These are phyloP conservation scores for Gymnoscelis rufifasciata DNA, from an alignment of 2,888 invertebrate species.

Conservation along the genomic window DNA sequence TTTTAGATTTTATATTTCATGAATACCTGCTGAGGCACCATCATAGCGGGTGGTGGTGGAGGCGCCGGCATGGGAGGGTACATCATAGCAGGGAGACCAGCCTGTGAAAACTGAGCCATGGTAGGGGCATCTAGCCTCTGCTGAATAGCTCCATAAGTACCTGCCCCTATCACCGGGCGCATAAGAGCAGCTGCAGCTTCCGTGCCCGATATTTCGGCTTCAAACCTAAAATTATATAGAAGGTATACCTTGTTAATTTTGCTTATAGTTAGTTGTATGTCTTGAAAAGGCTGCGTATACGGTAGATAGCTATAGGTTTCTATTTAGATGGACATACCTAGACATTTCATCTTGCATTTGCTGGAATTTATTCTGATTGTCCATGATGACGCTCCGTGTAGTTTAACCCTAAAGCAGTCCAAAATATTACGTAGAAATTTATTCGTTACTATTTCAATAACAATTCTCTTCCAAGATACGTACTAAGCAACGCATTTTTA, in stretches of 20 bases:
- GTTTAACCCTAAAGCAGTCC: slow-evolving; percentile 71
- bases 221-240: slow-evolving; percentile 82
- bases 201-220: slow-evolving; percentile 89
- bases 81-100: slow-evolving; percentile 57
- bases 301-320: no score
- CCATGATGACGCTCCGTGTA: slow-evolving; percentile 57
- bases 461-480: slow-evolving; percentile 48
- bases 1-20: not conserved
- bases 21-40: slow-evolving; percentile 84
- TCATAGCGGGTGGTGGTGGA: slow-evolving; percentile 81
- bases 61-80: slow-evolving; percentile 78
- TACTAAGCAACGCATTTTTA: slow-evolving; percentile 48
- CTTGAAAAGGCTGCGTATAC: no score
- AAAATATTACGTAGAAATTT: slow-evolving; percentile 65
- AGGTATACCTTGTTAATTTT: no score
- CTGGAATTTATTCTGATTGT: slow-evolving; percentile 79
- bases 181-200: slow-evolving; percentile 70
- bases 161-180: slow-evolving; percentile 84
- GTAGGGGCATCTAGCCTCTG: slow-evolving; percentile 81
- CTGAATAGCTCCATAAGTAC: slow-evolving; percentile 85
- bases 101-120: slow-evolving; percentile 39
- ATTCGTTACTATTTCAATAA: slow-evolving; percentile 29
- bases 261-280: no score
- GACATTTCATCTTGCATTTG: slow-evolving; percentile 96
- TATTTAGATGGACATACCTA: slow-evolving; percentile 83